phyloP scores from a whole-genome alignment of 2,797 vertebrate species.

The Enteromius anoplus region DNA sequence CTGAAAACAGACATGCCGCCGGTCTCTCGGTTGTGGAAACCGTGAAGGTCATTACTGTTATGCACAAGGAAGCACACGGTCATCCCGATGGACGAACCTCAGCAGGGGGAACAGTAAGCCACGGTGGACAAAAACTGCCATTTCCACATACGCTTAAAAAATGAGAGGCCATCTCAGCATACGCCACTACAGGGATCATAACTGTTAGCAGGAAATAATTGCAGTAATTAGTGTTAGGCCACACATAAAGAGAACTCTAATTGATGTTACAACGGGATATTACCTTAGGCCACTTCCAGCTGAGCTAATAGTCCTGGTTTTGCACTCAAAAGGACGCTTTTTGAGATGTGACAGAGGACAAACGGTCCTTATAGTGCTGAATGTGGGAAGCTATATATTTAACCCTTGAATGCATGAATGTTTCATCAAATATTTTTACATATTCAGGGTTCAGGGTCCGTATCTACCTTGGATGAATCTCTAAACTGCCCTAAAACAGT shows the following conservation, averaged over 20 bases:
- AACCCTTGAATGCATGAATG: neutral
- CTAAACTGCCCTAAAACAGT: no score
- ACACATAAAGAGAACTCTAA: constrained; percentile 60
- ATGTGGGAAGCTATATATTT: constrained; percentile 3
- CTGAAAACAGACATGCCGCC: constrained; percentile 11
- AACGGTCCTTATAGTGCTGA: constrained; percentile 5
- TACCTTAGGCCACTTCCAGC: constrained; percentile 54
- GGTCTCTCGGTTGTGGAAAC: constrained; percentile 14
- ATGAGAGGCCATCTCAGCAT: constrained; percentile 12
- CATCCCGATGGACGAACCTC: constrained; percentile 9
- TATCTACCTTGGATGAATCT: neutral
- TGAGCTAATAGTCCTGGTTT: constrained; percentile 45
- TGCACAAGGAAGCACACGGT: neutral
- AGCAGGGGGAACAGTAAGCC: constrained; percentile 15
- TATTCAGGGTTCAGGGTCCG: neutral
- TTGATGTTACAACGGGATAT: constrained; percentile 60
- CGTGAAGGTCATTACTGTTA: constrained; percentile 40
- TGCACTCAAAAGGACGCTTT: constrained; percentile 26
- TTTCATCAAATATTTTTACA: neutral
- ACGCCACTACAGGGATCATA: constrained; percentile 46
- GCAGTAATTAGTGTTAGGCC: constrained; percentile 59
- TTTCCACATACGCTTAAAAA: constrained; percentile 10
- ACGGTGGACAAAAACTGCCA: neutral
- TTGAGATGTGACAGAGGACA: constrained; percentile 27
- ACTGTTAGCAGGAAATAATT: constrained; percentile 61